These are phyloP conservation scores for Gymnoscopelus microlampas DNA, from an alignment of 2,797 vertebrate genomes.

Conservation along the genomic window DNA sequence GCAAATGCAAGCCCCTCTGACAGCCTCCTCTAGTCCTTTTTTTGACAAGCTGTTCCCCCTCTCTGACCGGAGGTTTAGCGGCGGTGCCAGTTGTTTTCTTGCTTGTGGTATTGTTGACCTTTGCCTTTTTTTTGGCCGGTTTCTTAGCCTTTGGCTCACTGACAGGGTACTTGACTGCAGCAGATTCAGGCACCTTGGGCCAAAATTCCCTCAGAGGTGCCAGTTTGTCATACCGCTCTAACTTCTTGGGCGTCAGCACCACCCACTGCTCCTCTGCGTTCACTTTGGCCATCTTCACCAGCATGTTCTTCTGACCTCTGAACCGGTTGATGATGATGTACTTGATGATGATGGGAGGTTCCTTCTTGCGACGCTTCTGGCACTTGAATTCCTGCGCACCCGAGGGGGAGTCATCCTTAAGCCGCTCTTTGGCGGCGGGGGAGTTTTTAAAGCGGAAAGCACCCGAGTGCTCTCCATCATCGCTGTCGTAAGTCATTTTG, in stretches of 20 bases:
- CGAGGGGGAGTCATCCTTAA: constrained; percentile 57
- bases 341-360: constrained; percentile 97
- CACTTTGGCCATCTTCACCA: constrained; percentile 95
- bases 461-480: constrained; percentile 86
- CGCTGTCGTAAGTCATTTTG: constrained; percentile 89
- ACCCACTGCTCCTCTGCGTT: constrained; percentile 88
- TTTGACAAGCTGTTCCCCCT: constrained; percentile 58
- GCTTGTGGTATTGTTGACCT: constrained; percentile 78
- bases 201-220: constrained; percentile 97
- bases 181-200: constrained; percentile 95
- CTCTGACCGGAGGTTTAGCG: constrained; percentile 80
- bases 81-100: constrained; percentile 85
- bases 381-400: constrained; percentile 77
- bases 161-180: constrained; percentile 90
- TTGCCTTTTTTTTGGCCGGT: constrained; percentile 88
- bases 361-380: constrained; percentile 92
- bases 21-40: constrained; percentile 76
- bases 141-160: constrained; percentile 91
- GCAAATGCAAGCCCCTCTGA: constrained; percentile 56
- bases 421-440: constrained; percentile 73
- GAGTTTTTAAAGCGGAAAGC: constrained; percentile 83
- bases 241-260: constrained; percentile 88
- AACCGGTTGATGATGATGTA: constrained; percentile 99
- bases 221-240: constrained; percentile 88
- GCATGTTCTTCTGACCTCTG: constrained; percentile 98